Conservation (phyloP, 2,797 vertebrate species). For the Petrocephalus sullivani region DNA sequence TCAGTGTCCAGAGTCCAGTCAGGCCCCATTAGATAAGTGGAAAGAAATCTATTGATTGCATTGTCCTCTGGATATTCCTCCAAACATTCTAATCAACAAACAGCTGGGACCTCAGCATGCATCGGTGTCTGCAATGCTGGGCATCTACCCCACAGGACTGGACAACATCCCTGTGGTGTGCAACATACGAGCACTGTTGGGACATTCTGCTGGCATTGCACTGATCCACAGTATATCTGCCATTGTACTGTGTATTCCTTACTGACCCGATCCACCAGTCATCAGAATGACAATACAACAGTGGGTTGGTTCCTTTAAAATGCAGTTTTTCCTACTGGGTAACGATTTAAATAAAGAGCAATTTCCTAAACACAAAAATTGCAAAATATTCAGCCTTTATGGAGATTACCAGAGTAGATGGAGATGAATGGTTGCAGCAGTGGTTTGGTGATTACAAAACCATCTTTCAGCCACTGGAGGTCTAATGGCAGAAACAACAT, state of each 20-base stretch:
- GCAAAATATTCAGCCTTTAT: neutral
- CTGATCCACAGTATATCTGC: neutral
- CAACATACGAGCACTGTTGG: neutral
- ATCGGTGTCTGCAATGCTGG: neutral
- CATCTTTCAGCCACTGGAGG: neutral
- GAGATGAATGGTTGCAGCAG: neutral
- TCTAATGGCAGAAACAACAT: neutral
- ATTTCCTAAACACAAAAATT: neutral
- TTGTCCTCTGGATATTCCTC: constrained; percentile 28
- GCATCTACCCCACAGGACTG: neutral
- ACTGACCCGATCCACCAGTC: neutral
- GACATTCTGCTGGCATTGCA: neutral
- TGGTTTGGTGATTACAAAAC: neutral
- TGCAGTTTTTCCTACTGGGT: neutral
- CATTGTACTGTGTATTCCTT: neutral
- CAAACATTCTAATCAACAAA: constrained; percentile 27
- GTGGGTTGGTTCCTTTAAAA: neutral
- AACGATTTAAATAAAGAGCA: neutral
- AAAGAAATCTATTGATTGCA: constrained; percentile 26
- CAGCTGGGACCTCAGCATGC: constrained; percentile 18
- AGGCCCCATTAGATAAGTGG: constrained; percentile 23
- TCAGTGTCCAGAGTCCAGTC: constrained; percentile 24
- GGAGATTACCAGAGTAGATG: neutral
- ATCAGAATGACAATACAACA: neutral
- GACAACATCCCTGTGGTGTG: neutral